phyloP scores from a whole-genome alignment of 2,797 vertebrate species.

The Silurus lanzhouensis region DNA sequence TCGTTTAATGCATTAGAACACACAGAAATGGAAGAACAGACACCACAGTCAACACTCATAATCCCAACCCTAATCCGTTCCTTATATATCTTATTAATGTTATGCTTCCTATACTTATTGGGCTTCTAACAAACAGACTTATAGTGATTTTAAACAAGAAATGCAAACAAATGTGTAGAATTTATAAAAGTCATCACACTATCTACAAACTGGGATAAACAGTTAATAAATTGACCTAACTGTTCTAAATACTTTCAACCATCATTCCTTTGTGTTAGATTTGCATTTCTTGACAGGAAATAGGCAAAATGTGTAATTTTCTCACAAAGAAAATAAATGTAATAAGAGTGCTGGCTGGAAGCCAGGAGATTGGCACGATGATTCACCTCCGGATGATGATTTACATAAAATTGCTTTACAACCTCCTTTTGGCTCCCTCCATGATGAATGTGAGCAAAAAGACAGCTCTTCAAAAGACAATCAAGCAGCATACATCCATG shows the following conservation, averaged over 20 bases:
- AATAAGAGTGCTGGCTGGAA: conserved; percentile 37
- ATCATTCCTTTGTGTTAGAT: conserved; percentile 39
- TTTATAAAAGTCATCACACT: not conserved
- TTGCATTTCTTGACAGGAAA: conserved; percentile 47
- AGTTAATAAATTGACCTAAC: conserved; percentile 16
- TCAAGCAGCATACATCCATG: conserved; percentile 23
- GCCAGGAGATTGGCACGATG: conserved; percentile 49
- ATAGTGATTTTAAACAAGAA: not conserved
- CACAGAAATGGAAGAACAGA: not conserved
- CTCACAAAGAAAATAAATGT: conserved; percentile 47
- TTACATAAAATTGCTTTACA: conserved; percentile 50
- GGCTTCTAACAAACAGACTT: not conserved
- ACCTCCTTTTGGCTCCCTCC: conserved; percentile 43
- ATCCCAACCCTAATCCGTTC: not conserved
- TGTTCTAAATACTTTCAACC: conserved; percentile 24
- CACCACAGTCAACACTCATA: conserved; percentile 8
- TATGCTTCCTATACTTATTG: not conserved
- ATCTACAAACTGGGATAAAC: conserved; percentile 5
- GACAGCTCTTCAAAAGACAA: conserved; percentile 49
- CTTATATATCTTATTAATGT: not conserved
- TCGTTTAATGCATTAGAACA: conserved; percentile 25
- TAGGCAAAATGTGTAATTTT: conserved; percentile 45
- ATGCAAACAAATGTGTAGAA: not conserved
- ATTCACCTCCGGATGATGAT: conserved; percentile 50
- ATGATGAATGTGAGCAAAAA: conserved; percentile 46